Base-by-base conservation (phyloP, 2,113 vertebrate species). In the Microcebus griseorufus region DNA sequence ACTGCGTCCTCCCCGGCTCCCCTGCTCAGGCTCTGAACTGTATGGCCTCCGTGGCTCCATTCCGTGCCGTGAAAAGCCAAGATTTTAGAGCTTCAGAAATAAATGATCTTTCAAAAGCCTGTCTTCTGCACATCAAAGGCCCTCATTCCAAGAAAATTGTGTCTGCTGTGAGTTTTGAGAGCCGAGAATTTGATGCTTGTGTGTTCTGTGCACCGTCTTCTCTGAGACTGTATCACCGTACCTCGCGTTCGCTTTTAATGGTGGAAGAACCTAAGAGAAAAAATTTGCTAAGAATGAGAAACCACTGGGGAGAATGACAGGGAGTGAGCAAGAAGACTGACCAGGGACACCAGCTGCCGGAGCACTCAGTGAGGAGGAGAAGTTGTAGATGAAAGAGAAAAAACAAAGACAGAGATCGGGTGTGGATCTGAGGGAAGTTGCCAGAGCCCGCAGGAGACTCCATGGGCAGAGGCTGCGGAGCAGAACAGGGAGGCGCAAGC, bases 71-170 rank as follows among this genome's bases (percentile, higher is more conserved):
- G 83, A 93, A 95, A 97, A 90, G 60, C 87, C 94, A 96, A 95
- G 96, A 58, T 96, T 96, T 93, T 73, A 92, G 88, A 95, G 90
- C 93, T 95, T 93, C 69, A 62, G 76, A 97, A 95, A 95, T 90
- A 76, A 96, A 83, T 95, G 92, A 75, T 85, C 95, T 96, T 95
- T 97, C 76, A 37, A 62, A 96, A 86, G 53, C 23, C 72, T 94
- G 22, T 88, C 78, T 85, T 90, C 95, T 95, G 51, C 90, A 94
- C 92, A 85, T 96, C 20, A 72, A 95, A 95, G 85, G n/a, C 27
- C 89, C 69, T 93, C 13, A 18, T 82, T 94, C 96, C 83, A 67
- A 94, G 93, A 95, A 96, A 93, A 96, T 85, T 67, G 53, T 93
- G 80, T 84, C 76, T 58, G 39, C 93, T 84, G 3, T 25, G 45